A percentile compares a stretch with the other conserved stretches of the same genome.
Conservation (phyloP, 2,888 invertebrate genomes). For the Clitarchus hookeri region DNA sequence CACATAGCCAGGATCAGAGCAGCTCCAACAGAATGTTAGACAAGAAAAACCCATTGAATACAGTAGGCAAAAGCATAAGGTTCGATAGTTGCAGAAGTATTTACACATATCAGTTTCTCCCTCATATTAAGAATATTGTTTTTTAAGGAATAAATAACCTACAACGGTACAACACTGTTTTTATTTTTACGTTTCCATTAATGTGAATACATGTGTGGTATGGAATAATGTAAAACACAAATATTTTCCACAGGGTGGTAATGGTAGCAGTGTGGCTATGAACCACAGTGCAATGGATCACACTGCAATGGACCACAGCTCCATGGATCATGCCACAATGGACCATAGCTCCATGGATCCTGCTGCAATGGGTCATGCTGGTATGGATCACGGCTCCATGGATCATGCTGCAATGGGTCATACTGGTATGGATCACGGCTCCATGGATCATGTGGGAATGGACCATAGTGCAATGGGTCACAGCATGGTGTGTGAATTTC, state of each 20-base stretch:
- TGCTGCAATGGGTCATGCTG: slow-evolving; percentile 17
- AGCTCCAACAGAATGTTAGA: too few species aligned
- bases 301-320: neutral
- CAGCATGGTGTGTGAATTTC: neutral
- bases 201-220: too few species aligned
- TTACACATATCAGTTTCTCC: too few species aligned
- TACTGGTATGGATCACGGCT: neutral
- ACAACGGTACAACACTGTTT: too few species aligned
- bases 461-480: neutral
- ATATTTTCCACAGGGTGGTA: neutral
- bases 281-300: neutral
- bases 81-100: too few species aligned
- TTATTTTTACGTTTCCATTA: too few species aligned
- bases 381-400: neutral
- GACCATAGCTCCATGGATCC: neutral
- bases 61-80: too few species aligned
- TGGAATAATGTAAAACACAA: neutral
- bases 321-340: slow-evolving; percentile 1
- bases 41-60: too few species aligned
- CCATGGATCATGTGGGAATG: neutral
- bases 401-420: neutral
- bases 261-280: neutral
- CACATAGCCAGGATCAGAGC: too few species aligned
- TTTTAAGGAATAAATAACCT: too few species aligned
- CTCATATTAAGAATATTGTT: too few species aligned